Conservation (phyloP, 2,797 vertebrate genomes). For the Malacoraja senta region DNA sequence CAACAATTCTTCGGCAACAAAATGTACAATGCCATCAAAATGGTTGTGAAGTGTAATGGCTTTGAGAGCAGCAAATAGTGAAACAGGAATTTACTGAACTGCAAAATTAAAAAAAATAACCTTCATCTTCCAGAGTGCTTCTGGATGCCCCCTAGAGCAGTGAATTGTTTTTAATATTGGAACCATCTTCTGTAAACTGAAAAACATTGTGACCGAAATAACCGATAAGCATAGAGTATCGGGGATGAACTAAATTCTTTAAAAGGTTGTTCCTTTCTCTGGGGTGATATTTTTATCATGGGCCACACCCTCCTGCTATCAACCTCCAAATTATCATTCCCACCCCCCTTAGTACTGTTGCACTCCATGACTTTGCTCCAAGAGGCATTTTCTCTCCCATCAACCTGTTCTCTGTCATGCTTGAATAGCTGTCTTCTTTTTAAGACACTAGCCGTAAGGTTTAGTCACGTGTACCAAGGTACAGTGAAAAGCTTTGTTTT, state of each 20-base stretch:
- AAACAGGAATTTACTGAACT: slow-evolving; percentile 5
- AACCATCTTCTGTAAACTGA: background rate
- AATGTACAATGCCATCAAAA: background rate
- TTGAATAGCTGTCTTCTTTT: background rate
- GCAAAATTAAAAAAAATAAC: slow-evolving; percentile 15
- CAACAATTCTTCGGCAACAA: background rate
- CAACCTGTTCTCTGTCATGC: background rate
- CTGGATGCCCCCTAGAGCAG: background rate
- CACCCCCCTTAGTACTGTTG: background rate
- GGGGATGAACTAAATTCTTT: background rate
- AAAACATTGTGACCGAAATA: background rate
- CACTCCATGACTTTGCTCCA: too few relatives aligned
- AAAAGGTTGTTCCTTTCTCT: background rate
- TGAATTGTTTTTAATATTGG: background rate
- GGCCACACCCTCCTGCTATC: background rate
- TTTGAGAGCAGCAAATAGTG: background rate
- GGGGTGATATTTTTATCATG: too few relatives aligned
- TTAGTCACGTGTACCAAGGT: too few relatives aligned
- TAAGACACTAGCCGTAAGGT: too few relatives aligned
- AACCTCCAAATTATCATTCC: background rate
- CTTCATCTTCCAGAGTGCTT: background rate
- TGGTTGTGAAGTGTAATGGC: background rate
- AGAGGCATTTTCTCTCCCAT: background rate
- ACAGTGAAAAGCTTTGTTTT: too few relatives aligned
- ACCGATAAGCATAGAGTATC: background rate